Percentiles rank a stretch among this genome's conserved stretches.
Evolutionary conservation across 2,888 invertebrate species (phyloP).

Genomic region (Tigriopus californicus): DNA sequence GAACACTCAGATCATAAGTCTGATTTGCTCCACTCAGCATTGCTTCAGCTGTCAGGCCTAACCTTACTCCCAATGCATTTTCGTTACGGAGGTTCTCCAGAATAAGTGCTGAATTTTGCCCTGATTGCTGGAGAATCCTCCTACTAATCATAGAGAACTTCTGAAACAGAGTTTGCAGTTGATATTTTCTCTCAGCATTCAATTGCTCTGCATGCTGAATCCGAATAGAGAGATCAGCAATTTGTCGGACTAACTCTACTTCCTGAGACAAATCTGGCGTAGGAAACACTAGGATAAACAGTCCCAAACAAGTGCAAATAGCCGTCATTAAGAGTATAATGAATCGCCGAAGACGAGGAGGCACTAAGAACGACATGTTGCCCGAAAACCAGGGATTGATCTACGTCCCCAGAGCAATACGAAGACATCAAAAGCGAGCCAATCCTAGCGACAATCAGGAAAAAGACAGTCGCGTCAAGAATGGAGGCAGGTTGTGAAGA

Average conservation of each 20-base stretch:
- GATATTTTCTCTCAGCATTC: slow-evolving; percentile 54
- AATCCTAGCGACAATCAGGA: no score
- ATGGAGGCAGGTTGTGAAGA: no score
- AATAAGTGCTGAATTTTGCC: not conserved
- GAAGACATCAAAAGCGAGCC: no score
- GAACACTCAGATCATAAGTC: slow-evolving; percentile 38
- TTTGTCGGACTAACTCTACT: slow-evolving; percentile 43
- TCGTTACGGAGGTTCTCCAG: no score
- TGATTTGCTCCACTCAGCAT: not conserved
- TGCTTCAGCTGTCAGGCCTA: not conserved
- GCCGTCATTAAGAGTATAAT: not conserved
- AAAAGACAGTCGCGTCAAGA: no score
- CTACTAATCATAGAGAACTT: not conserved
- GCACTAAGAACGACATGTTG: not conserved
- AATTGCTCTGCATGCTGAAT: slow-evolving; percentile 57
- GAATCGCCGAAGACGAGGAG: not conserved
- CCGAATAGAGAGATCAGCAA: slow-evolving; percentile 56
- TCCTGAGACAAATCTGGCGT: slow-evolving; percentile 42
- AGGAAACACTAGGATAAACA: not conserved
- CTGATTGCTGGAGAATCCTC: not conserved
- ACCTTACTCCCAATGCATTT: not conserved
- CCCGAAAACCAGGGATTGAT: not conserved
- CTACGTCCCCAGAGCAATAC: no score
- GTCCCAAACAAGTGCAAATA: not conserved
- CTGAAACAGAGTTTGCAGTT: slow-evolving; percentile 41